phyloP scores from a whole-genome alignment of 2,113 vertebrate species.

The Melanerpes aurifrons region DNA sequence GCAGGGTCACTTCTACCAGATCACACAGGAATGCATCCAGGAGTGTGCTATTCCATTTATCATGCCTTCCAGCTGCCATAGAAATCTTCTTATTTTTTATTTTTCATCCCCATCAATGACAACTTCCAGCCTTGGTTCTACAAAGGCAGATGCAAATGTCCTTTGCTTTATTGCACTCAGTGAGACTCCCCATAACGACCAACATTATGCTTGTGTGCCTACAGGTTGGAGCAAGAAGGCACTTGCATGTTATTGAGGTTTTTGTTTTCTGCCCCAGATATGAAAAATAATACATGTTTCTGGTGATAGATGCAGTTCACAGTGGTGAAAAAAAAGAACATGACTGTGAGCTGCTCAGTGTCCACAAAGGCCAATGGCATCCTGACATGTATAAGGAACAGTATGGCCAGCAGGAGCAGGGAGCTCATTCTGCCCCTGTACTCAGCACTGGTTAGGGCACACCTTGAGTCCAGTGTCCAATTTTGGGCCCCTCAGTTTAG shows the following conservation, averaged over 20 bases:
- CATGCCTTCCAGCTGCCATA: neutral
- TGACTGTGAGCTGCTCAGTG: neutral
- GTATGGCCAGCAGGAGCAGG: too few species aligned
- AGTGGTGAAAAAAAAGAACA: neutral
- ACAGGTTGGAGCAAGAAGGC: neutral
- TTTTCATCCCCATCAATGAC: neutral
- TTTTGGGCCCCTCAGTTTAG: too few species aligned
- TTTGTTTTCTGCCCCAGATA: neutral
- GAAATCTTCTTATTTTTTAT: neutral
- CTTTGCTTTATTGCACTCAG: neutral
- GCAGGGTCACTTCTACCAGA: too few species aligned
- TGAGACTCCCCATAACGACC: neutral
- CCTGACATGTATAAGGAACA: too few species aligned
- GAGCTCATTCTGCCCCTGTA: too few species aligned
- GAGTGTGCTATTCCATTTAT: neutral
- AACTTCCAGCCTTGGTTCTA: neutral
- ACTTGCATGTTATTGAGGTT: neutral
- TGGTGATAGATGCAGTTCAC: neutral
- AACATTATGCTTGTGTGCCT: neutral
- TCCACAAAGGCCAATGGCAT: neutral
- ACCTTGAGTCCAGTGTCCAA: too few species aligned
- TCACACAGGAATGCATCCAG: too few species aligned
- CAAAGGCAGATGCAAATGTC: neutral
- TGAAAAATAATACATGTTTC: neutral
- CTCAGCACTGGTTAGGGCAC: too few species aligned